Percentiles rank a stretch among this genome's conserved stretches.
Evolutionary conservation across 2,888 invertebrate genomes (phyloP).

Genomic region (Lapara coniferarum): DNA sequence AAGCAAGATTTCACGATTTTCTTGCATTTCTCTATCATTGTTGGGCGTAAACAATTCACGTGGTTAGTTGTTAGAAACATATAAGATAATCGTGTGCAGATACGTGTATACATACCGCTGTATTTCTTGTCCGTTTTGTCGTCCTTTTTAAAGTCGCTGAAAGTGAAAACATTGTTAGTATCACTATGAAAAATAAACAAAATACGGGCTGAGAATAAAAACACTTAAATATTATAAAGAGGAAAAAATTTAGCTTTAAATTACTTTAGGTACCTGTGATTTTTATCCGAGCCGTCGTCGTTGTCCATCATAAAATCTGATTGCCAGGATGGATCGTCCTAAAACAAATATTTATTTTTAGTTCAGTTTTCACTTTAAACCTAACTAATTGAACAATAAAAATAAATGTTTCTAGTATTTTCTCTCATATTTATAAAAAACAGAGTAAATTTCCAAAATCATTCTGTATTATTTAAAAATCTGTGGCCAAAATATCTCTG

Average conservation of each 20-base stretch:
- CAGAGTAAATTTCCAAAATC: too few species aligned
- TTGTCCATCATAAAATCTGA: constrained; percentile 73
- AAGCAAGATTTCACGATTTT: constrained; percentile 74
- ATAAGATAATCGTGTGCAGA: background rate
- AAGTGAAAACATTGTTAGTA: constrained; percentile 39
- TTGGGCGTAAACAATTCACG: constrained; percentile 27
- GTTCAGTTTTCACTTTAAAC: too few species aligned
- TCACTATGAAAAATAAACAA: background rate
- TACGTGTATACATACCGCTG: constrained; percentile 57
- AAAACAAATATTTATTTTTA: constrained; percentile 30
- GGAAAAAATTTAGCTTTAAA: background rate
- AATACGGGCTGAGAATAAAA: background rate
- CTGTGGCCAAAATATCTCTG: too few species aligned
- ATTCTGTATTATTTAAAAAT: too few species aligned
- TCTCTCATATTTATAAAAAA: too few species aligned
- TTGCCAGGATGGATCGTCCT: constrained; percentile 78
- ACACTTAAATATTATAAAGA: too few species aligned
- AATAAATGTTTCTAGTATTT: too few species aligned
- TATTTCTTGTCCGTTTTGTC: constrained; percentile 70
- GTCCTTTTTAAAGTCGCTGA: constrained; percentile 67
- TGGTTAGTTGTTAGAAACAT: constrained; percentile 24
- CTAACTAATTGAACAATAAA: too few species aligned
- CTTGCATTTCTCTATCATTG: constrained; percentile 72
- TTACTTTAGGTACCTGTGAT: constrained; percentile 54
- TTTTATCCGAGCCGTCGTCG: constrained; percentile 59